A percentile compares a stretch with the other conserved stretches of the same genome.
These are phyloP conservation scores for Archaeoteleia sp. DNA, from an alignment of 2,888 invertebrate genomes.

Conservation along the genomic window DNA sequence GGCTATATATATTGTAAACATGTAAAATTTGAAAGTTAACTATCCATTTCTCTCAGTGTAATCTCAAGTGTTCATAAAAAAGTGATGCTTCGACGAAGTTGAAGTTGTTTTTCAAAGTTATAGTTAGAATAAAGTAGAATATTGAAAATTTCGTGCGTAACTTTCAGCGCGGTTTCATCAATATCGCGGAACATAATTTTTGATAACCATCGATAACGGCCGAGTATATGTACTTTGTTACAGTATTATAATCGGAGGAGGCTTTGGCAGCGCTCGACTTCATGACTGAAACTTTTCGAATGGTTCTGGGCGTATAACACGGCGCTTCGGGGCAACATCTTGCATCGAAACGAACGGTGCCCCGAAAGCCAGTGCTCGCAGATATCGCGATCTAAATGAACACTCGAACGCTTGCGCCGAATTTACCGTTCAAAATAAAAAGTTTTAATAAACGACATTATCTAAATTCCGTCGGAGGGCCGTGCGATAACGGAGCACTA, in stretches of 20 bases:
- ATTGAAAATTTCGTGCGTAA: constrained; percentile 28
- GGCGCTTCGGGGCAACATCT: constrained; percentile 35
- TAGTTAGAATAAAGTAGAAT: constrained; percentile 34
- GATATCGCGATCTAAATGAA: constrained; percentile 33
- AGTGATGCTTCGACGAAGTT: constrained; percentile 37
- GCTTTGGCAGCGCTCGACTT: constrained; percentile 23
- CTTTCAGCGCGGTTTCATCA: constrained; percentile 10
- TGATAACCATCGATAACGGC: constrained; percentile 36
- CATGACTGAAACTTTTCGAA: constrained; percentile 40
- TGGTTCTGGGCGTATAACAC: constrained; percentile 30
- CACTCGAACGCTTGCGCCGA: constrained; percentile 39
- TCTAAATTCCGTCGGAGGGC: constrained; percentile 61
- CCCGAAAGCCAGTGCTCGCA: constrained; percentile 2
- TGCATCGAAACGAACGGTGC: constrained; percentile 2
- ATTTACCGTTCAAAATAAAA: constrained; percentile 62
- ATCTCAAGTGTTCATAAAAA: constrained; percentile 19
- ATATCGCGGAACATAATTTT: constrained; percentile 28
- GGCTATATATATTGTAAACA: too few species aligned
- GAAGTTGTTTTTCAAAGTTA: constrained; percentile 39
- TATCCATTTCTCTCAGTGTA: too few species aligned
- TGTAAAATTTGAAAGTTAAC: too few species aligned
- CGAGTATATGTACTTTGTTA: constrained; percentile 39
- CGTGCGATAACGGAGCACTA: constrained; percentile 60
- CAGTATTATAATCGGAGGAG: constrained; percentile 33
- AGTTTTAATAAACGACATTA: constrained; percentile 67